Percentiles rank a stretch among this genome's conserved stretches.
Conservation (phyloP, 2,113 vertebrate genomes). For the Gorilla gorilla region DNA sequence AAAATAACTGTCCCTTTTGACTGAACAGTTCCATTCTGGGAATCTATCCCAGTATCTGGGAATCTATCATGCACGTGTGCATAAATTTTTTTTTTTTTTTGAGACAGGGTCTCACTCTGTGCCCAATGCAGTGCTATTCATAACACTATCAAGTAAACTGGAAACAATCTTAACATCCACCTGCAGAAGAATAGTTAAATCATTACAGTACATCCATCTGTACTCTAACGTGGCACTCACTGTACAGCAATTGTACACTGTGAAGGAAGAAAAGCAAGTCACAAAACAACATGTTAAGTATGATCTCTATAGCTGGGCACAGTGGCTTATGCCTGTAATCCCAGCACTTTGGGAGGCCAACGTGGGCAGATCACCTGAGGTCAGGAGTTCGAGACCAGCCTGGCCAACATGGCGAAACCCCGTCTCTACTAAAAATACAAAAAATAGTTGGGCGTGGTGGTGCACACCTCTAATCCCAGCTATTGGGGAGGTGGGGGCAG, state of each 20-base stretch:
- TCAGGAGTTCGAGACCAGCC: no score
- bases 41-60: neutral
- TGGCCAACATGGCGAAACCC: no score
- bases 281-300: constrained; percentile 14
- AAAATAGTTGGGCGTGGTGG: no score
- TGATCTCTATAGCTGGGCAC: neutral
- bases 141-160: constrained; percentile 8
- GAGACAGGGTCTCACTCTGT: no score
- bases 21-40: neutral
- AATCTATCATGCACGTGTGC: neutral
- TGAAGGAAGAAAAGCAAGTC: constrained; percentile 30
- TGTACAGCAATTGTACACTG: neutral
- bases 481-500: no score
- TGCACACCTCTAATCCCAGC: no score
- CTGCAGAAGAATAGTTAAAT: constrained; percentile 8
- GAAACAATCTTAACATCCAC: neutral
- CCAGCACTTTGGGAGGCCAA: no score
- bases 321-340: no score
- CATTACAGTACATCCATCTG: neutral
- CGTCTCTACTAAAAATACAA: no score
- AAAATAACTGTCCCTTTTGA: constrained; percentile 29
- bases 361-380: no score
- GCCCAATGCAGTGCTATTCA: neutral
- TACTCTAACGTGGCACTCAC: neutral
- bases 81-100: neutral